A percentile compares a stretch with the other conserved stretches of the same genome.
phyloP scores from a whole-genome alignment of 2,888 invertebrate genomes.

The Andrena minutula region DNA sequence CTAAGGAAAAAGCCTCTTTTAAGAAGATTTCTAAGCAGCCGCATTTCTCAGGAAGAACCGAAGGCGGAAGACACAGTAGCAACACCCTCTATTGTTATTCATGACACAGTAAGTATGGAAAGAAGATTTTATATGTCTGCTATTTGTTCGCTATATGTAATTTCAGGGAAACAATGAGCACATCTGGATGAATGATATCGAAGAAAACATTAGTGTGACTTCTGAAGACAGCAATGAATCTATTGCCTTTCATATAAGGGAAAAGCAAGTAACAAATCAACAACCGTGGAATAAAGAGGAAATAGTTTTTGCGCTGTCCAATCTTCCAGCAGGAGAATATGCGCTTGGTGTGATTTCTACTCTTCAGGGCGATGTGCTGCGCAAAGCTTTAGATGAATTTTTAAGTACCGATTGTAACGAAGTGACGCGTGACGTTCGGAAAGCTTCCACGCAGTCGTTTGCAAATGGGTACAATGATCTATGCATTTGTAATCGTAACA shows the following conservation, averaged over 20 bases:
- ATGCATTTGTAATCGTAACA: background rate
- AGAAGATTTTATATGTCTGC: background rate
- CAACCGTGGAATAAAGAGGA: constrained; percentile 80
- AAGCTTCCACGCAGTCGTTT: constrained; percentile 63
- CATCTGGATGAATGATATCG: constrained; percentile 77
- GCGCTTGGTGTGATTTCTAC: constrained; percentile 75
- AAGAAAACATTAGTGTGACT: constrained; percentile 75
- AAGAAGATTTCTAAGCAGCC: constrained; percentile 44
- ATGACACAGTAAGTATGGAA: constrained; percentile 44
- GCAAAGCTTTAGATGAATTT: constrained; percentile 71
- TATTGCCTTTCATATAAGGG: constrained; percentile 69
- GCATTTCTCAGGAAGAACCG: constrained; percentile 28
- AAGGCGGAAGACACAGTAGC: constrained; percentile 15
- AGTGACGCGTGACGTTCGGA: constrained; percentile 46
- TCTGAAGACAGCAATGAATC: constrained; percentile 78
- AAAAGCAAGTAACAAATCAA: constrained; percentile 71
- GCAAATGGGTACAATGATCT: constrained; percentile 67
- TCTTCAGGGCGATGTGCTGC: constrained; percentile 71
- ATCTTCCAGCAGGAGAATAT: constrained; percentile 80
- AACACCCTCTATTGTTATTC: constrained; percentile 44
- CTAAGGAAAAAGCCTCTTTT: constrained; percentile 52
- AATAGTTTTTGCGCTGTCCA: constrained; percentile 74
- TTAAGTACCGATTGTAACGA: constrained; percentile 56
- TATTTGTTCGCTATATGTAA: background rate
- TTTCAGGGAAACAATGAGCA: constrained; percentile 67